Base-by-base conservation (phyloP, 35 echinoderm and acorn worm genomes). In the Apostichopus californicus region DNA sequence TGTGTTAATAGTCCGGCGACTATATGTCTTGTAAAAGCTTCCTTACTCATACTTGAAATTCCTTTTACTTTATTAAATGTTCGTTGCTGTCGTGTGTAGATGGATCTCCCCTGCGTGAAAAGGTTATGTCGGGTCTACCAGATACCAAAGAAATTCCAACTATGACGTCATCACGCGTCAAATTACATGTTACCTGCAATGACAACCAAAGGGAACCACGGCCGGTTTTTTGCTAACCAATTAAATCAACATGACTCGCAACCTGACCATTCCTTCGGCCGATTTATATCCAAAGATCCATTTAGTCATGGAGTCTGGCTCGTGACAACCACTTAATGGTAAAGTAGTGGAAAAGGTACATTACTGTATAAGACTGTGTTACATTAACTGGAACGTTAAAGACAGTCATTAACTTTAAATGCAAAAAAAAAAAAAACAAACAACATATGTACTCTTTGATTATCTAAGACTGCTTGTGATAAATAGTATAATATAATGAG, bases 91-190 rank as follows among this genome's bases (percentile, higher is more conserved):
- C 81, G 81, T 55, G 55, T 18, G 81, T 85, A 85, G 81, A 85
- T 85, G 81, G 81, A 85, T 85, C 81, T 56, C 81, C 81, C 5
- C 81, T 85, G 81, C 81, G 81, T 85, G 81, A 85, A 85, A 46
- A 85, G 81, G 81, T 9, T 85, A 58, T 58, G 56, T 58, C 58
- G 81, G 56, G 56, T 85, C 81, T 85, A 85, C 54, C 81, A 21
- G 81, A 85, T 85, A 85, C 81, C 81, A 85, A 85, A 85, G 81
- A 85, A 58, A 85, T 85, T 85, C 81, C 81, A 59, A 13, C 54
- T 25, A 85, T 58, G 81, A 85, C 81, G 81, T 85, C 81, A 85
- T 59, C 14, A n/a, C 81, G 81, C 54, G 23, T 85, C 57, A 23
- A 58, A 85, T 85, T 85, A 58, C 81, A 85, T 58, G 81, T 85